Evolutionary conservation across 2,888 invertebrate species (phyloP).

Genomic region (Scelioninae gen. 2): DNA sequence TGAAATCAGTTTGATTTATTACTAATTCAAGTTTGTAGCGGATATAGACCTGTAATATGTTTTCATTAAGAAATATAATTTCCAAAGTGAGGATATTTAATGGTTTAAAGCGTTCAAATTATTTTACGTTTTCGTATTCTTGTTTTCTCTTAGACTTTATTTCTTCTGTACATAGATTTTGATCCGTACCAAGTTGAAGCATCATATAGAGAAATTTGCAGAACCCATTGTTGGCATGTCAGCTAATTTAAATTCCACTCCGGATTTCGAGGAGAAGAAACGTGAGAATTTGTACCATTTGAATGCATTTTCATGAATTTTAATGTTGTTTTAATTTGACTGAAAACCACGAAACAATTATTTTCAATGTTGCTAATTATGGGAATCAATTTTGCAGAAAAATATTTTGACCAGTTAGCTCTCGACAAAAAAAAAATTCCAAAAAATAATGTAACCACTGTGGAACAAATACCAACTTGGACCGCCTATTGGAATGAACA

Average conservation of each 20-base stretch:
- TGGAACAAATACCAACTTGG: conserved; percentile 79
- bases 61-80: conserved; percentile 13
- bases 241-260: too few species aligned
- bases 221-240: not conserved
- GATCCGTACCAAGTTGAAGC: too few species aligned
- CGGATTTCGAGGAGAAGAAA: too few species aligned
- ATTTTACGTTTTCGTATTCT: too few species aligned
- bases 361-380: not conserved
- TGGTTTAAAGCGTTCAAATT: too few species aligned
- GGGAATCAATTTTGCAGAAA: conserved; percentile 68
- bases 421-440: conserved; percentile 78
- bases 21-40: not conserved
- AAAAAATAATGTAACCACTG: conserved; percentile 73
- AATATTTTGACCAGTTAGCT: conserved; percentile 76
- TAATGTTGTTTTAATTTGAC: not conserved
- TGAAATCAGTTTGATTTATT: not conserved
- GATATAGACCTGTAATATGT: conserved; percentile 9
- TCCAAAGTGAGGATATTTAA: conserved; percentile 23
- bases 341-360: not conserved
- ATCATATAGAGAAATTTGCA: not conserved
- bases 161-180: too few species aligned
- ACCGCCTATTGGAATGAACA: conserved; percentile 75
- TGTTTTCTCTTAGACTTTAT: too few species aligned
- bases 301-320: not conserved
- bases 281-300: not conserved